A percentile compares a stretch with the other conserved stretches of the same genome.
Evolutionary conservation across 1,140 invertebrate genomes (phyloP).

Genomic region (Fragariocoptes setiger): DNA sequence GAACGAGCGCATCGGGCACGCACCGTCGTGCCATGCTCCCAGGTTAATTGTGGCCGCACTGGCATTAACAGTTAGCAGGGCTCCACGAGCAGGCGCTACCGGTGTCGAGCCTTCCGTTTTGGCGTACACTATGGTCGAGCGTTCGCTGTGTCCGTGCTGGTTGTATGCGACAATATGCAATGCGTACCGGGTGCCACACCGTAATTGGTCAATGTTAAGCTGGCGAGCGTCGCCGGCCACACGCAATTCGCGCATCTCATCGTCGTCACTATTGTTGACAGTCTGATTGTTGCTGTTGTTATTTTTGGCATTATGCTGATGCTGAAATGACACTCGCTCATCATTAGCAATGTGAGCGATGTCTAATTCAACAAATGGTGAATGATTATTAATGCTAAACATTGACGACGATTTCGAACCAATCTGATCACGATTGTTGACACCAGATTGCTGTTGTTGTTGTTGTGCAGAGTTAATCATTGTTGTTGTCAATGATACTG

Average conservation of each 20-base stretch:
- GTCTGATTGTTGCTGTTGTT: neutral
- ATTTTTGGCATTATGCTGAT: too few species aligned
- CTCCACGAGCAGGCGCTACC: slow-evolving; percentile 11
- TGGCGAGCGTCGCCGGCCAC: neutral
- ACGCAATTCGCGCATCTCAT: neutral
- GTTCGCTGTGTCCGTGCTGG: slow-evolving; percentile 14
- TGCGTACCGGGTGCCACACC: slow-evolving; percentile 15
- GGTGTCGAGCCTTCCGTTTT: slow-evolving; percentile 11
- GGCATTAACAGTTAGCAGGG: slow-evolving; percentile 14
- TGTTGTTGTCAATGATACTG: too few species aligned
- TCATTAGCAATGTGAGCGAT: too few species aligned
- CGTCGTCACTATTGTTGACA: neutral
- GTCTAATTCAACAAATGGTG: too few species aligned
- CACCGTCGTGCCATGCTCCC: slow-evolving; percentile 20
- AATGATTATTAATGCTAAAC: too few species aligned
- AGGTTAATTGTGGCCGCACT: slow-evolving; percentile 20
- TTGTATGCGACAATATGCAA: slow-evolving; percentile 17
- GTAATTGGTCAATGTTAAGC: slow-evolving; percentile 2
- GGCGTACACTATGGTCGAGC: slow-evolving; percentile 1
- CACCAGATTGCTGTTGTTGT: too few species aligned
- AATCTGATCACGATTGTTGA: too few species aligned
- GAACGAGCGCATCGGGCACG: slow-evolving; percentile 15
- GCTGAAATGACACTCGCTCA: too few species aligned
- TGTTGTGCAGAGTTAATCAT: too few species aligned
- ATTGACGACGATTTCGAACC: too few species aligned